Evolutionary conservation across 2,797 vertebrate species (phyloP).

Genomic region (Cottoperca gobio): DNA sequence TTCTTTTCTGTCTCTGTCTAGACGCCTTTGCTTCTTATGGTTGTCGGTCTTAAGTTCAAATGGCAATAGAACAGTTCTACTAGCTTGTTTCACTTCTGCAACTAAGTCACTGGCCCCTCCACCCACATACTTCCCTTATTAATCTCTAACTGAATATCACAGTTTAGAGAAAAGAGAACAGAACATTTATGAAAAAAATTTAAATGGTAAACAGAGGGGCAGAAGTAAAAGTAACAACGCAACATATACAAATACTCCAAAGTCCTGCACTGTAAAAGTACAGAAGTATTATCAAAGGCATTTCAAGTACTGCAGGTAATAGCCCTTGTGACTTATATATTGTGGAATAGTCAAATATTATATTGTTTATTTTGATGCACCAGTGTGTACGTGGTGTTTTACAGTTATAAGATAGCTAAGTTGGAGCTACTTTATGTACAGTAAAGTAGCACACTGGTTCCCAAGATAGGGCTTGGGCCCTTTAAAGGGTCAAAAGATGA

Average conservation of each 20-base stretch:
- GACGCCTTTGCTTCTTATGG: neutral
- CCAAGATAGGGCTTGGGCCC: neutral
- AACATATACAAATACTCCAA: neutral
- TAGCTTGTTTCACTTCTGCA: constrained; percentile 78
- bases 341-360: neutral
- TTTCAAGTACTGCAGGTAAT: neutral
- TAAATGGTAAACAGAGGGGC: neutral
- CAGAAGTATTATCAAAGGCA: neutral
- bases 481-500: neutral
- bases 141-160: constrained; percentile 32
- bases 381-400: neutral
- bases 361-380: neutral
- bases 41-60: neutral
- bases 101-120: constrained; percentile 29
- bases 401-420: neutral
- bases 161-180: constrained; percentile 23
- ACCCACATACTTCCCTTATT: constrained; percentile 69
- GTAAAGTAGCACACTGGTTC: neutral
- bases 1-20: neutral
- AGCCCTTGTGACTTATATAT: neutral
- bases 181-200: neutral
- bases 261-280: neutral
- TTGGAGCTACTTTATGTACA: neutral
- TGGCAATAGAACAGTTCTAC: neutral
- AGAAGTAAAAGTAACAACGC: constrained; percentile 3